Evolutionary conservation across 2,113 vertebrate genomes (phyloP).

Genomic region (Drymodes brunneopygia): DNA sequence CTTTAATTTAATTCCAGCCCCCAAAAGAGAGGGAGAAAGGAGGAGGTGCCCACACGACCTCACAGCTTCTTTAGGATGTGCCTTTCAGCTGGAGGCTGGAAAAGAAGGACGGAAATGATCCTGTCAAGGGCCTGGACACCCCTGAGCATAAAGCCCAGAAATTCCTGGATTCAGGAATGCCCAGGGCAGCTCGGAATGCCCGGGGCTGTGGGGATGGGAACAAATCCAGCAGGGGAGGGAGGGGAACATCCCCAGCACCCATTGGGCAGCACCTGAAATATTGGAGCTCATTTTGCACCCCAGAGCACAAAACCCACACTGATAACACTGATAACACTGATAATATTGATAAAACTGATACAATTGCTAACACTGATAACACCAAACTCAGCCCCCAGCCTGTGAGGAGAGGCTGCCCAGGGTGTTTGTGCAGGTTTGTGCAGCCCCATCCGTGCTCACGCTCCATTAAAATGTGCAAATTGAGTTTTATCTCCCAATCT

Average conservation of each 20-base stretch:
- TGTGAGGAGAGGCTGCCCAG: neutral
- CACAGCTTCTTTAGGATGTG: neutral
- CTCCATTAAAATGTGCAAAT: neutral
- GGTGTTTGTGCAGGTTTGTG: neutral
- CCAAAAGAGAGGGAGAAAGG: too few species aligned
- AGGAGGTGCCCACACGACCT: fast-evolving
- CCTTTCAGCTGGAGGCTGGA: neutral
- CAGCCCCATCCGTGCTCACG: neutral
- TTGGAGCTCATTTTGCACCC: fast-evolving
- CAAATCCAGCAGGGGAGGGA: neutral
- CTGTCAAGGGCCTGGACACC: neutral
- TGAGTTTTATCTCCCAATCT: fast-evolving
- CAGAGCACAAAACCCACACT: neutral
- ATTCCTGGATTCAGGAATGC: neutral
- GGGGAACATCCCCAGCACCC: neutral
- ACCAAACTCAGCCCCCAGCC: fast-evolving
- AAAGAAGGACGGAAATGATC: neutral
- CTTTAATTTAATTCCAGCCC: neutral
- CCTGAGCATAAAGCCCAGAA: neutral
- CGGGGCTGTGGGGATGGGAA: neutral
- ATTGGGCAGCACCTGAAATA: neutral
- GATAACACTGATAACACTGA: neutral
- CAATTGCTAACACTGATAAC: too few species aligned
- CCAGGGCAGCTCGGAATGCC: neutral
- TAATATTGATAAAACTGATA: too few species aligned